Evolutionary conservation across 2,113 vertebrate genomes (phyloP).

Genomic region (Oxyruncus cristatus): DNA sequence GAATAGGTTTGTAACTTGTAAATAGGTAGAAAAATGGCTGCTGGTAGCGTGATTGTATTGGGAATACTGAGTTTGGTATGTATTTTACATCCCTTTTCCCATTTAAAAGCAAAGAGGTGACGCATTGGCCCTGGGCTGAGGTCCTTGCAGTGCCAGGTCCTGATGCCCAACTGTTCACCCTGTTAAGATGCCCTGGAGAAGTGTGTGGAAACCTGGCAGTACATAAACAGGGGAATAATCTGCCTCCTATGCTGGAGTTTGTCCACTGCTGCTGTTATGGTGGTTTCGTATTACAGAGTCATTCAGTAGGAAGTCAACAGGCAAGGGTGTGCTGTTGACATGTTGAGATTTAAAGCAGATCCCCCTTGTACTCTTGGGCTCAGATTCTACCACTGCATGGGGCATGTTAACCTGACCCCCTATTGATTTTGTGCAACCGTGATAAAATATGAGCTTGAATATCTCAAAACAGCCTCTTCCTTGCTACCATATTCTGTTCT

Average conservation of each 20-base stretch:
- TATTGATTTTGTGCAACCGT: not conserved
- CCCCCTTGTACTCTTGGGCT: not conserved
- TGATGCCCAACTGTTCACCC: not conserved
- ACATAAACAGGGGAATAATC: not conserved
- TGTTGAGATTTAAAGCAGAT: conserved; percentile 18
- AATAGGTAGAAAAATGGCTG: not conserved
- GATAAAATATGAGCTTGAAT: not conserved
- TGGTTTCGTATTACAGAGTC: conserved; percentile 23
- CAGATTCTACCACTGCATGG: not conserved
- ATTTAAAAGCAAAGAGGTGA: not conserved
- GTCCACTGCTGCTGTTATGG: not conserved
- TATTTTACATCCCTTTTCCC: not conserved
- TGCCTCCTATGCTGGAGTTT: not conserved
- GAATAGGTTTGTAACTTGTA: not conserved
- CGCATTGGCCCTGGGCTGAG: accelerated
- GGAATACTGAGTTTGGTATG: not conserved
- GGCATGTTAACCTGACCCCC: accelerated
- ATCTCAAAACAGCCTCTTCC: not conserved
- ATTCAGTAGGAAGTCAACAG: conserved; percentile 35
- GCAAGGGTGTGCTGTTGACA: conserved; percentile 17
- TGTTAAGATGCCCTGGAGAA: not conserved
- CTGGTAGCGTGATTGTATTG: not conserved
- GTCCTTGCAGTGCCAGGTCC: not conserved
- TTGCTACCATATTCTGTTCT: not conserved
- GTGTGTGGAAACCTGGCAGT: not conserved